Evolutionary conservation across 2,797 vertebrate species (phyloP), one percentile per base, ranked within the genome.

Genomic region (Siniperca undulata): DNA sequence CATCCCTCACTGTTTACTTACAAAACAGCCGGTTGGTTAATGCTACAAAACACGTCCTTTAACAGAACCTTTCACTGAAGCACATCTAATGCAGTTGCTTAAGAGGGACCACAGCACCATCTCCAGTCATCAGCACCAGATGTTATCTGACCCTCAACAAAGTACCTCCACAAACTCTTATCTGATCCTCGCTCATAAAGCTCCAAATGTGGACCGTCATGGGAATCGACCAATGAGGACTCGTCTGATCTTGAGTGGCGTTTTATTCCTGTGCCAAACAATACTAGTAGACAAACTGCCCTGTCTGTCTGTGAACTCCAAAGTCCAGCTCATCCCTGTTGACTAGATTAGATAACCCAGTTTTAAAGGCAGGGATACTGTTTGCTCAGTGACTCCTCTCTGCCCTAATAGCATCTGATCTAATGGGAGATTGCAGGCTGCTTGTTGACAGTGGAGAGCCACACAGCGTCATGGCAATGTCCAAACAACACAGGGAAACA

Each of bases 301-400:
- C 56, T 70, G 77, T 82, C 86, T 88, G 87, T 91, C 86, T 88
- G 88, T 83, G 90, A 93, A 91, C 86, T 95, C 92, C 94, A 95
- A 96, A 96, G 94, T 95, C 95, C 94, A 95, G 89, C 93, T 95
- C 93, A 95, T 95, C 93, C 90, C 89, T 78, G 78, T 77, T 77
- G 82, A 90, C 85, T 70, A 95, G 94, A 96, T 95, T 95, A 96
- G 94, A 95, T 95, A 95, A 94, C 90, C 86, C 12, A 34, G 78
- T 82, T 93, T 91, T 93, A 93, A 89, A 93, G 86, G 88, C 92
- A 84, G 83, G 82, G 73, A 78, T 17, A 22, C 60, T 95, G 93
- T 96, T 95, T 94, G 92, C 93, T 92, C 80, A 89, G 92, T 65
- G 89, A 86, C 86, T 91, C 90, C 81, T 92, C 91, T 92, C 85